Base-by-base conservation (phyloP, 2,797 vertebrate genomes). In the Chrysolophus pictus region DNA sequence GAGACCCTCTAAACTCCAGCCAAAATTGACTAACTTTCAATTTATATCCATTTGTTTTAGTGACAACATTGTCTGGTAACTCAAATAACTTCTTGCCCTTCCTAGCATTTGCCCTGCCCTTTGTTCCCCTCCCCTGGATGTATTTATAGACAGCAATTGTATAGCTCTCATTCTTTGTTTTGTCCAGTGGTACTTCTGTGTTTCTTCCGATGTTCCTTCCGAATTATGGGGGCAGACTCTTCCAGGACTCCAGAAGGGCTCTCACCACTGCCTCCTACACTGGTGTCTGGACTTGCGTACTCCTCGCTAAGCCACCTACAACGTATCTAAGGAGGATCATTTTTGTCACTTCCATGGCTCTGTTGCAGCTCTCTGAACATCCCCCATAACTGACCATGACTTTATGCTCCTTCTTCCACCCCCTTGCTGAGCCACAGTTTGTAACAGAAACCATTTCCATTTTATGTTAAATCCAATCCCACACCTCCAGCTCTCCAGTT, bases 41-140 rank as follows among this genome's bases (percentile, higher is more conserved):
- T 96, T 91, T 95, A 96, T 96, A 96, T 88, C 90, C 94, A 88
- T 89, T 94, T 95, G 53, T 92, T 94, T 93, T 95, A 93, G 94
- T 92, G 91, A 87, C 95, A 95, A 92, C 92, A 92, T 93, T 93
- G 95, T 96, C 96, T 95, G 67, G 90, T 67, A 92, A 93, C 95
- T 90, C 75, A 96, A 96, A 96, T 96, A 96, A 93, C 88, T 76
- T 81, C 47, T 96, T 96, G 84, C 90, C 93, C 88, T 91, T 94
- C 68, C 87, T 79, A 95, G 85, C 60, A 94, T 76, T 93, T 94
- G 94, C 94, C 94, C 93, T 92, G 80, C 95, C 95, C 94, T 94
- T 90, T 75, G 93, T 76, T 79, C 86, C 71, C 95, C 94, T 92
- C 94, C 94, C 69, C 60, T 73, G 56, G 56, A 88, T 79, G 37